Evolutionary conservation across 1,140 invertebrate species (phyloP), one percentile per base, ranked within the genome.

Genomic region (Oppia nitens): DNA sequence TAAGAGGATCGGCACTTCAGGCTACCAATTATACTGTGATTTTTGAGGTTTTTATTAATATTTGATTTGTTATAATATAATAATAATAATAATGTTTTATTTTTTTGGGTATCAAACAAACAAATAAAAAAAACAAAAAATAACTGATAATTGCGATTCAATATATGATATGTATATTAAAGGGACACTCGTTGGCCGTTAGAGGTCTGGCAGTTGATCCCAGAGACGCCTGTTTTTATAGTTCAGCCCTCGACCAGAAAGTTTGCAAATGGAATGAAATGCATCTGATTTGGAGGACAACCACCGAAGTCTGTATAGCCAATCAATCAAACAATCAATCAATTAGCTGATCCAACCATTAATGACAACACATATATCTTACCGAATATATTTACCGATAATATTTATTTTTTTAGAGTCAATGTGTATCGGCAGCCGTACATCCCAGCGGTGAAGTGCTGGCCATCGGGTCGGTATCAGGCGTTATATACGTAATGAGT

Each of bases 171-270:
- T n/a, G n/a, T 49, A 32, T 60, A 57, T 61, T 66, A 23, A 63
- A 86, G 83, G 90, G 91, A 2, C 92, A 97, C 71, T 82, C 83
- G 47, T 81, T 87, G 63, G 87, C 91, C 71, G 72, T 97, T 14
- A 87, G 87, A 81, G 90, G 87, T 4, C 69, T 95, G 32, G 86
- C 89, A 3, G 82, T 84, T 2, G 87, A 92, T 74, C 88, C 88
- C 0, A 83, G 86, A 66, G 87, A 92, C 66, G 86, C 90, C 69
- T 78, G 90, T 62, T 93, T 94, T 69, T 84, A 90, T 6, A 94
- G 90, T 14, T 89, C 87, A 28, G 89, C 87, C 0, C 83, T 90
- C 63, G 92, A 97, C 71, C 89, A 87, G 68, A 83, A 85, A 64
- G 84, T 93, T 47, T 86, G 85, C 17, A 76, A 90, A 9, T 94